Conservation (phyloP, 2,888 invertebrate genomes). For the Ormia ochracea region DNA sequence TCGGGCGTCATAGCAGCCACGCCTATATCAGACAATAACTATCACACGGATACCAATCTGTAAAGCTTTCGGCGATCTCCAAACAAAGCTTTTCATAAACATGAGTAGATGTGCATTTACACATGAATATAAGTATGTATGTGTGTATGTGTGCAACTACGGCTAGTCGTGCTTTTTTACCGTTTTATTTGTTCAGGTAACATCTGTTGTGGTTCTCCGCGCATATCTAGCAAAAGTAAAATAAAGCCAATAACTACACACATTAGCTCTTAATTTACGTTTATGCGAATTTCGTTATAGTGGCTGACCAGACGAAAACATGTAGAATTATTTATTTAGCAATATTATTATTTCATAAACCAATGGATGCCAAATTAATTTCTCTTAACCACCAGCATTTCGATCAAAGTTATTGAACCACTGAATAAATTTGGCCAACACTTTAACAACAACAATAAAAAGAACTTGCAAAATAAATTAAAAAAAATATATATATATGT, state of each 20-base stretch:
- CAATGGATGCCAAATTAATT: conserved; percentile 42
- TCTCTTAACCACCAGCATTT: conserved; percentile 50
- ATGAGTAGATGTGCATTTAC: too few relatives aligned
- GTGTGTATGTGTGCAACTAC: neutral
- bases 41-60: too few relatives aligned
- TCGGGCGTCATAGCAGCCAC: too few relatives aligned
- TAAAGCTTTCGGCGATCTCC: too few relatives aligned
- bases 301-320: neutral
- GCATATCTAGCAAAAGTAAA: neutral
- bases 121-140: too few relatives aligned
- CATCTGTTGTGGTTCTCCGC: conserved; percentile 36
- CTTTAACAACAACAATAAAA: conserved; percentile 38
- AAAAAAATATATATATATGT: too few relatives aligned
- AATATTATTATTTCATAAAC: conserved; percentile 36
- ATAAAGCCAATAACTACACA: neutral
- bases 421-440: conserved; percentile 18
- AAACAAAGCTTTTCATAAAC: neutral
- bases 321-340: neutral
- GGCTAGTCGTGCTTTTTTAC: neutral
- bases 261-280: conserved; percentile 43
- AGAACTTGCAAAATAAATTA: conserved; percentile 13
- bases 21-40: too few relatives aligned
- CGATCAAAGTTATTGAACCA: conserved; percentile 39
- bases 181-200: conserved; percentile 17
- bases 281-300: conserved; percentile 4